Percentiles rank a stretch among this genome's conserved stretches.
Evolutionary conservation across 1,140 invertebrate genomes (phyloP).

Genomic region (Conus betulinus): DNA sequence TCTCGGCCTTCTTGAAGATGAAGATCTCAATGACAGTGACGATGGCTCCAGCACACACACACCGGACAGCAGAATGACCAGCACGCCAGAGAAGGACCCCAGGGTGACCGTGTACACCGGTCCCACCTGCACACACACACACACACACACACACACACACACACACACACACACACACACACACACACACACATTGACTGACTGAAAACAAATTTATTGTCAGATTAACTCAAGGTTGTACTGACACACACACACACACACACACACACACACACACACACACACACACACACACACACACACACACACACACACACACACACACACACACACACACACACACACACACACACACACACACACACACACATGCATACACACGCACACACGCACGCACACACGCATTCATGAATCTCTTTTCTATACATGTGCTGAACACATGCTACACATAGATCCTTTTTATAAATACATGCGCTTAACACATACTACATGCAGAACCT

Average conservation of each 20-base stretch:
- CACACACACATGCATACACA: background rate
- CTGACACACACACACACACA: slow-evolving; percentile 14
- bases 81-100: slow-evolving; percentile 59
- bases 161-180: background rate
- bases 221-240: no score
- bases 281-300: slow-evolving; percentile 1
- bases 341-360: slow-evolving; percentile 18
- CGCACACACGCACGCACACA: background rate
- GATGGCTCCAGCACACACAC: slow-evolving; percentile 52
- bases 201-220: no score
- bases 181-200: background rate
- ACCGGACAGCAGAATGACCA: slow-evolving; percentile 56
- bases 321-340: slow-evolving; percentile 17
- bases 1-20: slow-evolving; percentile 58
- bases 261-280: slow-evolving; percentile 31
- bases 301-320: background rate
- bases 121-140: slow-evolving; percentile 6
- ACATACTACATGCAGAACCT: no score
- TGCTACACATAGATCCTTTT: no score
- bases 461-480: background rate
- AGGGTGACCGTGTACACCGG: slow-evolving; percentile 54
- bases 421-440: no score
- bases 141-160: slow-evolving; percentile 11
- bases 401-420: background rate
- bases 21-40: slow-evolving; percentile 51